Evolutionary conservation across 2,797 vertebrate genomes (phyloP), one percentile per base, ranked within the genome.

Genomic region (Sebastes variabilis): DNA sequence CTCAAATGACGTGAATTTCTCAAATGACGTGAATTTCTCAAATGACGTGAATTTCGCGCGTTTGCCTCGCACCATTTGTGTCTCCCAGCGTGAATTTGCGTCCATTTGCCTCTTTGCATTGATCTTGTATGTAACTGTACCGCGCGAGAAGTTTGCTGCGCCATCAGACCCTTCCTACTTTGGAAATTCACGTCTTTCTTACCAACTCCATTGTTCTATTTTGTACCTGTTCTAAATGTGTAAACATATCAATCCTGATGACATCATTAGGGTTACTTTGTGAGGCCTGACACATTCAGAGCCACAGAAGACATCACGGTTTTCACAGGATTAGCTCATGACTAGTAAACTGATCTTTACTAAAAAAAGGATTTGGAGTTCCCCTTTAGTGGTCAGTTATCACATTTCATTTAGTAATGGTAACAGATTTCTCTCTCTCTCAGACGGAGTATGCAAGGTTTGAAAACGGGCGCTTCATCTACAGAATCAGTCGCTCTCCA

Each of bases 381-480:
- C 12, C 6, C 20, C 13, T 24, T 55, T 10, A 56, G 38, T 54
- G 36, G 6, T 60, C 42, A 67, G 8, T 29, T 30, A 14, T 14
- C 8, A 20, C 13, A 16, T 64, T 30, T 38, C 1, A 18, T 36
- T 22, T n/a, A 27, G n/a, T 67, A n/a, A 55, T 16, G 2, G 2
- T 38, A 6, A 66, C 14, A 1, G 8, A 69, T 30, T 8, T 27
- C 38, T 20, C 22, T 55, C 38, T 42, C 52, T 27, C 2, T 16
- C 46, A 99, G 98, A 99, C 98, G 84, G 98, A 99, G 92, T 99
- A 99, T 36, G 98, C 97, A 2, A 95, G 97, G 93, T 99, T 99
- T 85, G 98, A 99, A 93, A 99, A 98, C 1, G 98, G 98, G 1
- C 96, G 97, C 29, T 99, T 99, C n/a, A 96, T 99, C 71, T 99